Evolutionary conservation across 2,888 invertebrate genomes (phyloP).

Genomic region (Eristalinus sepulchralis): DNA sequence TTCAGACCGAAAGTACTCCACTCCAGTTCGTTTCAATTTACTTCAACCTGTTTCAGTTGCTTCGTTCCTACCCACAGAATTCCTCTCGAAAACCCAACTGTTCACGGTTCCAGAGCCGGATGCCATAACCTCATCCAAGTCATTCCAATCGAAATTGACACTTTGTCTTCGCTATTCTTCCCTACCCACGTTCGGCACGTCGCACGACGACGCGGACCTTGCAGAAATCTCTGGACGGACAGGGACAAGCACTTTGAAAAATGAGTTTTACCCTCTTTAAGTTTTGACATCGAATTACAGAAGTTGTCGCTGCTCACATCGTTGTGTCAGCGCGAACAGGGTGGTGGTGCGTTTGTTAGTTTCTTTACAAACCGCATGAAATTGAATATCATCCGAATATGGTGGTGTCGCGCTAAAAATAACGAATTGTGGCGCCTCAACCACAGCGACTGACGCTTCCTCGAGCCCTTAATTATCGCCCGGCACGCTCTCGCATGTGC

Average conservation of each 20-base stretch:
- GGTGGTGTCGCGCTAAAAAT: slow-evolving; percentile 19
- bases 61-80: not conserved
- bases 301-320: slow-evolving; percentile 33
- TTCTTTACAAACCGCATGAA: not conserved
- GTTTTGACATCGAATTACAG: slow-evolving; percentile 41
- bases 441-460: slow-evolving; percentile 35
- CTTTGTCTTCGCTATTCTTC: slow-evolving; percentile 53
- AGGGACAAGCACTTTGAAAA: slow-evolving; percentile 12
- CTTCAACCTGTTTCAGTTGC: not conserved
- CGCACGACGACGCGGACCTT: not conserved
- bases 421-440: not conserved
- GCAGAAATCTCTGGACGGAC: slow-evolving; percentile 31
- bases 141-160: slow-evolving; percentile 54
- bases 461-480: slow-evolving; percentile 46
- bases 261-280: slow-evolving; percentile 37
- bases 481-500: slow-evolving; percentile 48
- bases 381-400: not conserved
- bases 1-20: not conserved
- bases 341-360: not conserved
- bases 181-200: not conserved
- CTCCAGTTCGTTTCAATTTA: not conserved
- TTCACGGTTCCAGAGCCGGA: slow-evolving; percentile 11
- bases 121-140: slow-evolving; percentile 37
- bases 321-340: not conserved
- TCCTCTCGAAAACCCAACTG: slow-evolving; percentile 21